A percentile compares a stretch with the other conserved stretches of the same genome.
These are phyloP conservation scores for Brachionus manjavacas DNA, from an alignment of 1,140 invertebrate genomes.

Conservation along the genomic window DNA sequence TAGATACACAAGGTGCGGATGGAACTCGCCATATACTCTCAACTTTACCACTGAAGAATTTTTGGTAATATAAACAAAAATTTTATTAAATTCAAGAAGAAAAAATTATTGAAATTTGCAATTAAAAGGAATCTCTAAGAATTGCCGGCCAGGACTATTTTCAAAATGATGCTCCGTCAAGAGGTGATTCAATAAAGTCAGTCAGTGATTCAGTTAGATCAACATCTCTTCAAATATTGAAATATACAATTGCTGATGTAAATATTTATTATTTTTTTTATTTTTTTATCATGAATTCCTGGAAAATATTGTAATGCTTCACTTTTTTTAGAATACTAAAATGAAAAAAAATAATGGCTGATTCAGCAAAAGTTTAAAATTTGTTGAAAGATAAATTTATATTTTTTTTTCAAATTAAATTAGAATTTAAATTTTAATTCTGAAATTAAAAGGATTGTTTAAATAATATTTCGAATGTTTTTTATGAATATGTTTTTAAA, in stretches of 20 bases:
- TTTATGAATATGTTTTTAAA: too few species aligned
- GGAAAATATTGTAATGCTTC: too few species aligned
- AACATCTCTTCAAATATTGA: not conserved
- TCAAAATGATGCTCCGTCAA: not conserved
- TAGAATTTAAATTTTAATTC: too few species aligned
- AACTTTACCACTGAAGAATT: conserved; percentile 50
- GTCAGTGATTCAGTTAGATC: not conserved
- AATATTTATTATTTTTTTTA: not conserved
- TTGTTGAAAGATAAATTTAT: too few species aligned
- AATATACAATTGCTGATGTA: conserved; percentile 37
- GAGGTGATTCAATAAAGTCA: conserved; percentile 28
- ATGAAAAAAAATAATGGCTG: too few species aligned
- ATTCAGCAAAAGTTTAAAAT: too few species aligned
- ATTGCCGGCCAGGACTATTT: conserved; percentile 31
- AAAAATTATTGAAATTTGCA: not conserved
- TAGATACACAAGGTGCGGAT: conserved; percentile 51
- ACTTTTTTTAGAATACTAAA: too few species aligned
- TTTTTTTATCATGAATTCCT: not conserved
- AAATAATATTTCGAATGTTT: too few species aligned
- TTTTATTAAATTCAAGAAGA: not conserved
- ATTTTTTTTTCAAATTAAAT: too few species aligned
- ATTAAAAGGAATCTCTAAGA: conserved; percentile 32
- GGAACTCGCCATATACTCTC: conserved; percentile 50
- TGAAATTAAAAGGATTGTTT: too few species aligned
- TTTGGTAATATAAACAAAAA: too few species aligned